These are phyloP conservation scores for Sesamia inferens DNA, from an alignment of 2,888 invertebrate genomes.

Conservation along the genomic window DNA sequence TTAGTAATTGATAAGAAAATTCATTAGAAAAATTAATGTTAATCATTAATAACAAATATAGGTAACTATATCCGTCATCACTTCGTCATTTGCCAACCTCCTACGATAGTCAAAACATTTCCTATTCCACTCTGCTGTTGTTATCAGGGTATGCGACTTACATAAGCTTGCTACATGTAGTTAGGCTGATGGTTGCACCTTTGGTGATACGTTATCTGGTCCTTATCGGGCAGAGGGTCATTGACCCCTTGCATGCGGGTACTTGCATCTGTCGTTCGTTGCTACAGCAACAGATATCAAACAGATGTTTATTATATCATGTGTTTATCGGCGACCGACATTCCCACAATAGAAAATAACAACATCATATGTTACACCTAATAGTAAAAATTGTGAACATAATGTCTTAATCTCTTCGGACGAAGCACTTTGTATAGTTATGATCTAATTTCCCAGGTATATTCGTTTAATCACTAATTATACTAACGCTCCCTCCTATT, in stretches of 20 bases:
- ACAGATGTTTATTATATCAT: constrained; percentile 35
- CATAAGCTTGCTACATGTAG: constrained; percentile 46
- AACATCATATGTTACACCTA: constrained; percentile 11
- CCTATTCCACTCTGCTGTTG: constrained; percentile 17
- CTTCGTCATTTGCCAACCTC: neutral
- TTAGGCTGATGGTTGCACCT: constrained; percentile 57
- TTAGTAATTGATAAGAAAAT: neutral
- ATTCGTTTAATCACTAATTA: too few species aligned
- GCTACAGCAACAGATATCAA: constrained; percentile 14
- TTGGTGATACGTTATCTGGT: constrained; percentile 57
- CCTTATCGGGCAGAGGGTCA: constrained; percentile 58
- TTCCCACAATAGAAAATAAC: constrained; percentile 19
- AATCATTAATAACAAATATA: neutral
- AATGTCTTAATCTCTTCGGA: too few species aligned
- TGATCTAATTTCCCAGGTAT: too few species aligned
- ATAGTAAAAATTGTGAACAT: constrained; percentile 26
- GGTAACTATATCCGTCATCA: neutral
- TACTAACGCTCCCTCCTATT: too few species aligned
- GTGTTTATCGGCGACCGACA: constrained; percentile 14
- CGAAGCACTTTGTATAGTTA: too few species aligned
- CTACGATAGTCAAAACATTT: constrained; percentile 12
- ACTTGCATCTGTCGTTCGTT: constrained; percentile 33
- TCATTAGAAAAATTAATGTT: neutral
- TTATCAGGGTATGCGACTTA: constrained; percentile 45
- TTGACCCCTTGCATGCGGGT: constrained; percentile 60